Evolutionary conservation across 1,140 invertebrate species (phyloP).

Genomic region (Mamestra configurata): DNA sequence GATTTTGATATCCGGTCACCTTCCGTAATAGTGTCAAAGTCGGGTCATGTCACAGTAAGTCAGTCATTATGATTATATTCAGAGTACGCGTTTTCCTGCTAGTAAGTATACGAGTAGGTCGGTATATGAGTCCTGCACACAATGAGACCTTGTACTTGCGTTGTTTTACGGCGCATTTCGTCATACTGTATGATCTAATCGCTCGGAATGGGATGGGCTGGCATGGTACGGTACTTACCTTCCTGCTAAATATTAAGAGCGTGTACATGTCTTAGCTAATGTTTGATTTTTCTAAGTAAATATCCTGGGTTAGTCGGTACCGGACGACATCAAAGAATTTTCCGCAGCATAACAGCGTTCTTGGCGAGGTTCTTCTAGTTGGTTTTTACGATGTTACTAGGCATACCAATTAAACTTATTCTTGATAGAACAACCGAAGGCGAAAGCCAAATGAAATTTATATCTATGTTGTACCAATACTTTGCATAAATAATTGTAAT

Average conservation of each 20-base stretch:
- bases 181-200: constrained; percentile 40
- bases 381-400: background rate
- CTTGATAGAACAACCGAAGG: no score
- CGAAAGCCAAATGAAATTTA: no score
- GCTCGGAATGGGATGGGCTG: background rate
- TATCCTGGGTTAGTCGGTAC: background rate
- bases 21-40: constrained; percentile 44
- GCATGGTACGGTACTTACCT: background rate
- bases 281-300: background rate
- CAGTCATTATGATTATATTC: constrained; percentile 48
- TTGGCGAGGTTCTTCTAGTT: background rate
- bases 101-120: constrained; percentile 12
- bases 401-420: no score
- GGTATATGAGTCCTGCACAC: constrained; percentile 34
- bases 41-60: constrained; percentile 6
- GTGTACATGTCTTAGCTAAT: constrained; percentile 10
- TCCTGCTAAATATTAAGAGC: background rate
- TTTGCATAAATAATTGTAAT: no score
- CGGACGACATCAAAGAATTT: constrained; percentile 7
- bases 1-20: constrained; percentile 15
- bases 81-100: constrained; percentile 51
- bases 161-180: constrained; percentile 20
- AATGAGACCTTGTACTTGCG: constrained; percentile 48
- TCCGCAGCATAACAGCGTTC: background rate
- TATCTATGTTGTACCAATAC: no score